phyloP scores from a whole-genome alignment of 2,113 vertebrate genomes.

The Ornithorhynchus anatinus region DNA sequence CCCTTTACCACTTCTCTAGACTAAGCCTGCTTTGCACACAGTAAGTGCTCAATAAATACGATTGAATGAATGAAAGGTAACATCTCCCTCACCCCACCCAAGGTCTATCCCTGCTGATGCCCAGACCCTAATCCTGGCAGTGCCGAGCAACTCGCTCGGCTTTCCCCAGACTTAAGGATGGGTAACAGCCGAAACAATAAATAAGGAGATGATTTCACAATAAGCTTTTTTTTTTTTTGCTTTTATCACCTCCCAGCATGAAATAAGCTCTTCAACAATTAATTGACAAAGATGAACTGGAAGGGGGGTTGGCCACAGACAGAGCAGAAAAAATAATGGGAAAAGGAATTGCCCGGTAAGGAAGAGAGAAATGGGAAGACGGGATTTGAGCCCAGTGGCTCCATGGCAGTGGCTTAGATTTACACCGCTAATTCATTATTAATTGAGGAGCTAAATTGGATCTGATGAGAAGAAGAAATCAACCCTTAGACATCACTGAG shows the following conservation, averaged over 20 bases:
- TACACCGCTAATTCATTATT: slow-evolving; percentile 66
- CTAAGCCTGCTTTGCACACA: no score
- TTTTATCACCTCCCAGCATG: slow-evolving; percentile 46
- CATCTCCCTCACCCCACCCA: neutral
- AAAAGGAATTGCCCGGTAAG: slow-evolving; percentile 68
- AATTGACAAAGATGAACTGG: slow-evolving; percentile 68
- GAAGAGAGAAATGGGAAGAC: slow-evolving; percentile 61
- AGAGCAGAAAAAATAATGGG: slow-evolving; percentile 63
- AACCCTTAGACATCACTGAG: neutral
- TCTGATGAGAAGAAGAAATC: neutral
- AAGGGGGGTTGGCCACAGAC: slow-evolving; percentile 32
- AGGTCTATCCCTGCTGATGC: neutral
- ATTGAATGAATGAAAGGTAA: no score
- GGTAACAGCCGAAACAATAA: slow-evolving; percentile 48
- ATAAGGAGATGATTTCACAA: slow-evolving; percentile 54
- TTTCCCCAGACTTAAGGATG: neutral
- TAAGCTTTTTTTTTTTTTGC: slow-evolving; percentile 14
- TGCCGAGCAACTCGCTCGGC: neutral
- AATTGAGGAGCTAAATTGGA: slow-evolving; percentile 68
- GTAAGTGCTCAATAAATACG: no score
- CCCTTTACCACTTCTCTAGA: no score
- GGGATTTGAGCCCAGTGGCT: slow-evolving; percentile 61
- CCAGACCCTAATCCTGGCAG: neutral
- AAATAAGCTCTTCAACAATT: slow-evolving; percentile 74
- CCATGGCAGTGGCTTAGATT: slow-evolving; percentile 49